These are phyloP conservation scores for Drosophila lacertosa DNA, from an alignment of 1,140 invertebrate species.

Conservation along the genomic window DNA sequence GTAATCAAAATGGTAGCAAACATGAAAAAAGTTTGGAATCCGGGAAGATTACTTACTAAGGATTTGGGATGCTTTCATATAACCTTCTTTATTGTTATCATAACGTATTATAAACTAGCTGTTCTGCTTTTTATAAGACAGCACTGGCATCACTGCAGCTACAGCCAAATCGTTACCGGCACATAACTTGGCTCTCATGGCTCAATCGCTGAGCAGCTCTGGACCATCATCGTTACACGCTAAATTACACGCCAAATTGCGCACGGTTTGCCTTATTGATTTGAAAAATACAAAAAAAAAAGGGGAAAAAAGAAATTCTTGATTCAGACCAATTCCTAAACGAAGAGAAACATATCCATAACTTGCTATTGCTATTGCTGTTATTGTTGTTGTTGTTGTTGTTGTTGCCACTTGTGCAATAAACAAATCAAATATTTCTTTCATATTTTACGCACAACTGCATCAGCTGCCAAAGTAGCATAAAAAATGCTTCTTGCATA, in stretches of 20 bases:
- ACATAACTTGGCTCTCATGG: constrained; percentile 12
- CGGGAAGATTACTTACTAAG: too few species aligned
- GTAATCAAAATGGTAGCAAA: too few species aligned
- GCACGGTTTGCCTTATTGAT: constrained; percentile 74
- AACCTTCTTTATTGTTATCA: too few species aligned
- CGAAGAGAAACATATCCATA: constrained; percentile 23
- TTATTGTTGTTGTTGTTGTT: too few species aligned
- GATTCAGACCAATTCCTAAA: constrained; percentile 45
- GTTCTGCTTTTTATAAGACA: not conserved
- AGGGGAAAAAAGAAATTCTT: not conserved
- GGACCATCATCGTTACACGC: constrained; percentile 76
- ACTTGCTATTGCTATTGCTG: constrained; percentile 19
- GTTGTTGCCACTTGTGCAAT: constrained; percentile 57
- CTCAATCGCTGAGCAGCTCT: constrained; percentile 17
- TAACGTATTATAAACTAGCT: too few species aligned
- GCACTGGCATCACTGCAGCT: not conserved
- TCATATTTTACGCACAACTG: constrained; percentile 74
- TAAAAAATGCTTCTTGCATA: constrained; percentile 53
- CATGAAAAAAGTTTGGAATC: too few species aligned
- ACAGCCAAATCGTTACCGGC: not conserved
- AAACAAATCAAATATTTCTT: constrained; percentile 80
- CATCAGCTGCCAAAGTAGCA: constrained; percentile 53
- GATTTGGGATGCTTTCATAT: too few species aligned
- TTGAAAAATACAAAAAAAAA: constrained; percentile 49
- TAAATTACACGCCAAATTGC: constrained; percentile 80